Percentiles rank a stretch among this genome's conserved stretches.
Evolutionary conservation across 1,140 invertebrate genomes (phyloP).

Genomic region (Gryllus bimaculatus): DNA sequence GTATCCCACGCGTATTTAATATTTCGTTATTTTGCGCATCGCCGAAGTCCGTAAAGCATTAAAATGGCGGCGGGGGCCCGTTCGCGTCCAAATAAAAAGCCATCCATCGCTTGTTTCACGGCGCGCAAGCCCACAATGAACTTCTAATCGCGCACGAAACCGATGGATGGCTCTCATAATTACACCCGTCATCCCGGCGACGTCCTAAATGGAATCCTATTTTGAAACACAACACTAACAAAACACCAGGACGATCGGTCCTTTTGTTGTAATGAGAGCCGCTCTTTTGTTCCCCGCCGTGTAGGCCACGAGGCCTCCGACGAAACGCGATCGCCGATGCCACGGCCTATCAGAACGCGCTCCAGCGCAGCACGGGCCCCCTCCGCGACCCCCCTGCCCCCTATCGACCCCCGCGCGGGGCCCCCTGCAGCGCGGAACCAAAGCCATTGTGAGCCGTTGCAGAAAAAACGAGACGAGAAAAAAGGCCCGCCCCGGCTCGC

Average conservation of each 20-base stretch:
- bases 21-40: not conserved
- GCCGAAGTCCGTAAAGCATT: not conserved
- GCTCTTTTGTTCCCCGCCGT: not conserved
- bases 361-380: not conserved
- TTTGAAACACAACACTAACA: constrained; percentile 5
- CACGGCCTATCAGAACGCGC: not conserved
- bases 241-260: not conserved
- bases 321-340: not conserved
- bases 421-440: not conserved
- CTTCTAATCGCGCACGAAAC: not conserved
- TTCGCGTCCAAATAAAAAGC: not conserved
- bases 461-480: not conserved
- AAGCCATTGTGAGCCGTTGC: not conserved
- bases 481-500: not conserved
- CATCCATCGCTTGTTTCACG: not conserved
- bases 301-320: not conserved
- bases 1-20: not conserved
- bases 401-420: not conserved
- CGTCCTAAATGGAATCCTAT: constrained; percentile 4
- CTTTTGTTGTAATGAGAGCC: constrained; percentile 1
- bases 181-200: not conserved
- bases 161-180: not conserved
- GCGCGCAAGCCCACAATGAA: not conserved
- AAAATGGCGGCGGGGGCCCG: not conserved
- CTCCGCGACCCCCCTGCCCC: not conserved